phyloP scores from a whole-genome alignment of 2,113 vertebrate genomes.

The human region GRCh38 chr7:17682501-17683000 shows the following conservation, averaged over 20 bases:
- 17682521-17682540: not conserved
- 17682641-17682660: not conserved
- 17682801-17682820: not conserved
- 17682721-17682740: not conserved
- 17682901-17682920: not conserved
- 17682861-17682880: not conserved
- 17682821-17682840: not conserved
- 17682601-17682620: not conserved
- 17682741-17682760: rapidly evolving
- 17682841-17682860: not conserved
- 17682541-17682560: not conserved
- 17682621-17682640: not conserved
- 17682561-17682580: too few species aligned
- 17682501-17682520: not conserved
- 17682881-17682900: not conserved
- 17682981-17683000: not conserved
- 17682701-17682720: not conserved
- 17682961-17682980: not conserved
- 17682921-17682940: not conserved
- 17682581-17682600: too few species aligned
- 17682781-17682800: not conserved
- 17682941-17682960: not conserved
- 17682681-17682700: not conserved
- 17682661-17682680: too few species aligned
- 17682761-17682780: not conserved